Evolutionary conservation across 1,140 invertebrate genomes (phyloP).

Genomic region (Procambarus clarkii): DNA sequence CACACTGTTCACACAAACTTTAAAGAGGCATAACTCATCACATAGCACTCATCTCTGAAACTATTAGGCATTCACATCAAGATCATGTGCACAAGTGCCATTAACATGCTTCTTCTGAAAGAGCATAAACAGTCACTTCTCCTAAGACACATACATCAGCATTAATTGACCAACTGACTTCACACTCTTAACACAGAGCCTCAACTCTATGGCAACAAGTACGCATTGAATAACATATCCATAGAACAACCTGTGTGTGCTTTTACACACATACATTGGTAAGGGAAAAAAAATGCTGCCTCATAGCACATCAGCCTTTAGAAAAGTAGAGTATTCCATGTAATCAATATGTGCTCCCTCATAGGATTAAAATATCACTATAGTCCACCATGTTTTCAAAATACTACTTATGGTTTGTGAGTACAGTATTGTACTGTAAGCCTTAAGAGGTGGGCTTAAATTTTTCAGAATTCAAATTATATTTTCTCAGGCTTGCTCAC

Average conservation of each 20-base stretch:
- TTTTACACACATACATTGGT: background rate
- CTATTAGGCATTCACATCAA: background rate
- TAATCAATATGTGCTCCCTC: background rate
- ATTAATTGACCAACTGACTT: background rate
- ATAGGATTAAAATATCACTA: background rate
- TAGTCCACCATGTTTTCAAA: conserved; percentile 2
- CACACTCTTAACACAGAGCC: background rate
- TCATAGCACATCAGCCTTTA: conserved; percentile 2
- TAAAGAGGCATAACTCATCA: conserved; percentile 13
- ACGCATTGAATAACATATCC: background rate
- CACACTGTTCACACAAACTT: conserved; percentile 18
- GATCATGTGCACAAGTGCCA: conserved; percentile 22
- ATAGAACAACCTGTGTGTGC: background rate
- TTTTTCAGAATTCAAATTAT: background rate
- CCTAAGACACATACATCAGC: background rate
- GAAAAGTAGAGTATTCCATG: background rate
- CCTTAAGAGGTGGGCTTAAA: background rate
- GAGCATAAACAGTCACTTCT: background rate
- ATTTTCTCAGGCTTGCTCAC: background rate
- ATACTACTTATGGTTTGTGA: background rate
- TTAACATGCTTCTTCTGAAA: conserved; percentile 7
- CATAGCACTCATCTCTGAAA: background rate
- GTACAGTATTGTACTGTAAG: background rate
- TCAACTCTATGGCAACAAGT: conserved; percentile 1
- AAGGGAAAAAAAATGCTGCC: background rate